Conservation (phyloP, 2,797 vertebrate species). For the Syngnathus rostellatus region DNA sequence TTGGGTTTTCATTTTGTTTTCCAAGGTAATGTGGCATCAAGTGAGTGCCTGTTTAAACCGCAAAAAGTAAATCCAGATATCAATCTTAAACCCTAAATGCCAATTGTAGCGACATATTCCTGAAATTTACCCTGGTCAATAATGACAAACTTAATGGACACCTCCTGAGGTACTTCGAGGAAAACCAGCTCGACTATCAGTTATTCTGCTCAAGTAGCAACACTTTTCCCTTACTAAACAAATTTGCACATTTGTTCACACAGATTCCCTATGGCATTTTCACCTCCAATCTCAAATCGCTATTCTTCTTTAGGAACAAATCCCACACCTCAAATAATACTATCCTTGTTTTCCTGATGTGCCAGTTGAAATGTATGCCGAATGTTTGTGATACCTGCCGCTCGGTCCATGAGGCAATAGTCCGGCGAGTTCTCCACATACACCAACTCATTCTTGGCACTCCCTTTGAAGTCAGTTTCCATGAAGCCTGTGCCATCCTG, state of each 20-base stretch:
- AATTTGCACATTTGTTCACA: neutral
- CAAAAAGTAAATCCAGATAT: neutral
- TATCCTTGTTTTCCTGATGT: neutral
- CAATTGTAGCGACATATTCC: neutral
- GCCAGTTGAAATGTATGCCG: neutral
- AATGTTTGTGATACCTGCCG: slow-evolving; percentile 71
- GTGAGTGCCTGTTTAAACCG: slow-evolving; percentile 5
- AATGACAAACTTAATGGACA: neutral
- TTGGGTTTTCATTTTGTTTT: slow-evolving; percentile 18
- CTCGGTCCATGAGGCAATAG: slow-evolving; percentile 89
- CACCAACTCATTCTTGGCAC: slow-evolving; percentile 88
- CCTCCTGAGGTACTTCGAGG: too few relatives aligned
- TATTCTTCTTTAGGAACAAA: neutral
- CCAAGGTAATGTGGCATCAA: slow-evolving; percentile 6
- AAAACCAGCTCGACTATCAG: neutral
- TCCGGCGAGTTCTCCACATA: slow-evolving; percentile 97
- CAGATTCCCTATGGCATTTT: neutral
- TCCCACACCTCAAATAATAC: neutral
- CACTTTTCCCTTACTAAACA: neutral
- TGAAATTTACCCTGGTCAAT: neutral
- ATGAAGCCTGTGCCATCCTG: slow-evolving; percentile 92
- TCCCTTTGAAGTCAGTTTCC: slow-evolving; percentile 82
- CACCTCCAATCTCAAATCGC: neutral
- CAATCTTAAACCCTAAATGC: neutral
- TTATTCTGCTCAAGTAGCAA: neutral